phyloP scores from a whole-genome alignment of 2,797 vertebrate species.

The Gymnocypris eckloni region DNA sequence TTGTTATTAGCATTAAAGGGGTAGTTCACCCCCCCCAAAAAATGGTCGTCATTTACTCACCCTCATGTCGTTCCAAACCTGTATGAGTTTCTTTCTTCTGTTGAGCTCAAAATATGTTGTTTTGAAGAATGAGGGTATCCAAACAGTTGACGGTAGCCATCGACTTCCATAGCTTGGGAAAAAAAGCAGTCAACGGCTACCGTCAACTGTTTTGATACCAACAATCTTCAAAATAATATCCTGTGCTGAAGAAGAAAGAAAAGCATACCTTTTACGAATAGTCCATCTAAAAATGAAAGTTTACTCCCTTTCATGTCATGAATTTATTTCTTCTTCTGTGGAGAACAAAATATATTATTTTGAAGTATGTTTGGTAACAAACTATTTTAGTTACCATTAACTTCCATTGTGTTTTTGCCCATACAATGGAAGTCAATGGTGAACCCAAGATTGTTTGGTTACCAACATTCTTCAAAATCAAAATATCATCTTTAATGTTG shows the following conservation, averaged over 20 bases:
- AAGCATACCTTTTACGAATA: not conserved
- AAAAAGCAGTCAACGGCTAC: not conserved
- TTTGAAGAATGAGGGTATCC: not conserved
- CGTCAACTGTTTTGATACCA: not conserved
- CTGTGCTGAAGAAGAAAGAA: not conserved
- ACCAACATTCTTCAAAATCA: not conserved
- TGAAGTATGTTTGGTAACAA: not conserved
- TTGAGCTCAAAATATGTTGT: not conserved
- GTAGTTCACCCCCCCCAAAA: not conserved
- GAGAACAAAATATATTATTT: no score
- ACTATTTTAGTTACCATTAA: not conserved
- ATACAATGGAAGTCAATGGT: not conserved
- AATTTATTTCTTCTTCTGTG: not conserved
- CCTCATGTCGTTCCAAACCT: not conserved
- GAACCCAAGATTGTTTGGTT: not conserved
- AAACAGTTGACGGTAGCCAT: not conserved
- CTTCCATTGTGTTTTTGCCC: not conserved
- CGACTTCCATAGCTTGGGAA: not conserved
- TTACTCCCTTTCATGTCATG: not conserved
- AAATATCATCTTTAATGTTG: not conserved
- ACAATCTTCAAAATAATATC: not conserved
- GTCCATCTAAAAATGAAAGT: not conserved
- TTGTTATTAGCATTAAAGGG: constrained; percentile 13
- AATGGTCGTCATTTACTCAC: not conserved
- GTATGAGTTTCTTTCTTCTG: not conserved